Conservation (phyloP, 30 jellyfish, hydroid and myxozoan species). For the Hydra vulgaris region DNA sequence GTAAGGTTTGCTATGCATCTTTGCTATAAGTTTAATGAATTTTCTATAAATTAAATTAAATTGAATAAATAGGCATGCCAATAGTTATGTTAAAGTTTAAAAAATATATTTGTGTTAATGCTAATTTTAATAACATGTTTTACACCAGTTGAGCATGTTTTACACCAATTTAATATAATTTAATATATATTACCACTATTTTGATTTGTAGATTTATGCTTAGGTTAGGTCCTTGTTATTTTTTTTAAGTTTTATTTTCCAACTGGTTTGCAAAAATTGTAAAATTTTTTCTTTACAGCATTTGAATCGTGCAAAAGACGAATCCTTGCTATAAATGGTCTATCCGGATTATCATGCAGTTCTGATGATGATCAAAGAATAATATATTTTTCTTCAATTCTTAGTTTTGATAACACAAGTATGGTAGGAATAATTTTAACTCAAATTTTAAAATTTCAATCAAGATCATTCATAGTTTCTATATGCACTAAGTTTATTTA, state of each 20-base stretch:
- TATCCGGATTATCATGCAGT: slow-evolving; percentile 64
- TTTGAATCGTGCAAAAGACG: slow-evolving; percentile 79
- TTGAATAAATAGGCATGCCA: background rate
- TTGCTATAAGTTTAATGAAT: background rate
- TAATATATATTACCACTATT: no score
- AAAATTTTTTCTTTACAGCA: slow-evolving; percentile 30
- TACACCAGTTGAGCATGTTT: no score
- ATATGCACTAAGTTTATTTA: background rate
- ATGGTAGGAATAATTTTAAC: slow-evolving; percentile 39
- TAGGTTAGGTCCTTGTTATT: no score
- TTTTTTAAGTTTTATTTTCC: background rate
- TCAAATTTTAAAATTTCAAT: background rate
- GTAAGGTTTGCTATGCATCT: slow-evolving; percentile 6
- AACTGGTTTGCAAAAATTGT: background rate
- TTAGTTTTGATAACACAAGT: slow-evolving; percentile 49
- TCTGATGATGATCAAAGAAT: slow-evolving; percentile 57
- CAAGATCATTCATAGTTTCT: background rate
- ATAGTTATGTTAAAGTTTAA: no score
- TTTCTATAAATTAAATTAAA: no score
- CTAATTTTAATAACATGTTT: no score
- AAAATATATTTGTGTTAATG: no score
- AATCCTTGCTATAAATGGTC: slow-evolving; percentile 45
- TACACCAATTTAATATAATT: no score
- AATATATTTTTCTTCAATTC: slow-evolving; percentile 53
- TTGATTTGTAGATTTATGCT: no score